phyloP scores from a whole-genome alignment of 1,140 invertebrate genomes.

The Diachasma alloeum region DNA sequence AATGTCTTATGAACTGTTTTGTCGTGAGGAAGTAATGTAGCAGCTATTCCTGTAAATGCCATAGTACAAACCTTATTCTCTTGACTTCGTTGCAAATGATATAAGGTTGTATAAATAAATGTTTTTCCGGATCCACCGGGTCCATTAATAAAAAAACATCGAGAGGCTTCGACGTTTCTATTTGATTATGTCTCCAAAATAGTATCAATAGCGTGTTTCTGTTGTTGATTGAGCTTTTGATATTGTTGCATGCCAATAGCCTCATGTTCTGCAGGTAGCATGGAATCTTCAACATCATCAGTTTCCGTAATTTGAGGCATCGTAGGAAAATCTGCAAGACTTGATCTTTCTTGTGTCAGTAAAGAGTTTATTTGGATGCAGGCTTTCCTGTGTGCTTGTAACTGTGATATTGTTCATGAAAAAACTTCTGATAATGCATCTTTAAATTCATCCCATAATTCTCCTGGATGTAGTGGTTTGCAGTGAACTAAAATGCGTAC shows the following conservation, averaged over 20 bases:
- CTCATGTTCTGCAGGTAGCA: background rate
- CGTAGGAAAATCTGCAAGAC: background rate
- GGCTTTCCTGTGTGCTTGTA: background rate
- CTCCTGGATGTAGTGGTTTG: background rate
- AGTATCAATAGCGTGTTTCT: background rate
- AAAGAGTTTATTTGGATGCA: background rate
- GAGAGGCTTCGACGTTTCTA: no score
- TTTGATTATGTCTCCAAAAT: no score
- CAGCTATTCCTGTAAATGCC: no score
- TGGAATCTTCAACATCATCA: background rate
- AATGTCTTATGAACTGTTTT: no score
- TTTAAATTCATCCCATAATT: slow-evolving; percentile 28
- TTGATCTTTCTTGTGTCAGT: background rate
- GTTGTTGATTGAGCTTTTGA: background rate
- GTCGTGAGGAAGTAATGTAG: no score
- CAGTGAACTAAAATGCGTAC: slow-evolving; percentile 10
- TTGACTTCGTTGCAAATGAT: no score
- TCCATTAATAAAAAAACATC: no score
- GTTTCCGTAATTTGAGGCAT: background rate
- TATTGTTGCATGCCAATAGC: background rate
- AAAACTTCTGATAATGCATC: slow-evolving; percentile 18
- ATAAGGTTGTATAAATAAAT: no score
- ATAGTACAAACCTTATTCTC: no score
- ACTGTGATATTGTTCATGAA: background rate
- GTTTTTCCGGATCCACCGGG: no score